phyloP scores from a whole-genome alignment of 2,888 invertebrate genomes.

The Sarcophaga rosellei region DNA sequence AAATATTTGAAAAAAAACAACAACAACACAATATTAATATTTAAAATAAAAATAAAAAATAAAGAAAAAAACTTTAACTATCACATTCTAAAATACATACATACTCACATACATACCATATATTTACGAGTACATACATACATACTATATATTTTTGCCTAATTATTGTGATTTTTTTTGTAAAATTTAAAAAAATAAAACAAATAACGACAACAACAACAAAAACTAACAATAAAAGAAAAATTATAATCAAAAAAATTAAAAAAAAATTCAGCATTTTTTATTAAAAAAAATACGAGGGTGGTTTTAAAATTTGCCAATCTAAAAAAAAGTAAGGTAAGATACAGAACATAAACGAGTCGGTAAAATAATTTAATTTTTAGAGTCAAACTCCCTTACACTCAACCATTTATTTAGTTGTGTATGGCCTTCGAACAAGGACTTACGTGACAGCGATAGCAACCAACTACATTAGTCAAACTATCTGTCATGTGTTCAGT shows the following conservation, averaged over 20 bases:
- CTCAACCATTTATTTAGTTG: no score
- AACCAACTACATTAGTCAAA: no score
- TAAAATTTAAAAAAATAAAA: conserved; percentile 41
- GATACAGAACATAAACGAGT: no score
- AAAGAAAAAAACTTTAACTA: conserved; percentile 1
- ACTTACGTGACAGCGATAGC: no score
- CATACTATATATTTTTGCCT: conserved; percentile 56
- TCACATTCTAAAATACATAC: conserved; percentile 11
- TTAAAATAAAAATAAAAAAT: conserved; percentile 17
- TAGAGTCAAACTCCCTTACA: no score
- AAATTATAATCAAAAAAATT: conserved; percentile 28
- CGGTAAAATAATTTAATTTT: no score
- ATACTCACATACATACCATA: neutral
- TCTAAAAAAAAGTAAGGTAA: no score
- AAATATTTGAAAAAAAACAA: neutral
- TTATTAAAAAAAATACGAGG: neutral
- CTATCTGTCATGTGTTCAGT: no score
- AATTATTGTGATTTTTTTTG: conserved; percentile 66
- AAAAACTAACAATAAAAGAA: conserved; percentile 40
- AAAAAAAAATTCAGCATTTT: conserved; percentile 11
- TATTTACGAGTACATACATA: neutral
- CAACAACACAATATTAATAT: neutral
- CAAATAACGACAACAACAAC: neutral
- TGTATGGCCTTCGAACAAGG: no score
- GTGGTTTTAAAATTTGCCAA: neutral